phyloP scores from a whole-genome alignment of 2,113 vertebrate genomes.

The Catharus minimus region DNA sequence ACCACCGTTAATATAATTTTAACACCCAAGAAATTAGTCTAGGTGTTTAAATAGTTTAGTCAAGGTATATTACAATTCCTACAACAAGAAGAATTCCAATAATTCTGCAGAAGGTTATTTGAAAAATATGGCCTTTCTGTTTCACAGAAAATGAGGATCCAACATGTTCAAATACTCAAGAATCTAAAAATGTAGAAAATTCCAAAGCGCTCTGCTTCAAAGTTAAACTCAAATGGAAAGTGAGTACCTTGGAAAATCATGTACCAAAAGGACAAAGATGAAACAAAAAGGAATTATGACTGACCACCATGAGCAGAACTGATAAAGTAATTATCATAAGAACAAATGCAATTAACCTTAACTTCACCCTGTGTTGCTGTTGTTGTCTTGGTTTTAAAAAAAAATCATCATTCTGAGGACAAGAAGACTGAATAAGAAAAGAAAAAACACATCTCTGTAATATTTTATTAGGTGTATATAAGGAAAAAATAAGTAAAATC shows the following conservation, averaged over 20 bases:
- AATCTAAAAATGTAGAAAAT: background rate
- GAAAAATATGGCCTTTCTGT: background rate
- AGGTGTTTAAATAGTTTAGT: background rate
- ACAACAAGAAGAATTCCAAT: background rate
- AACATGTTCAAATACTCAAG: background rate
- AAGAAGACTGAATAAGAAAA: background rate
- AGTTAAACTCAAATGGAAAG: background rate
- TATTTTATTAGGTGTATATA: background rate
- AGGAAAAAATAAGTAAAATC: background rate
- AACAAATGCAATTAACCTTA: slow-evolving; percentile 13
- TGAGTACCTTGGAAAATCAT: background rate
- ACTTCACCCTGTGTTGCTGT: background rate
- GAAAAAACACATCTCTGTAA: background rate
- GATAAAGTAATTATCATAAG: background rate
- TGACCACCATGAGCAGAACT: background rate
- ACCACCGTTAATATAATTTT: background rate
- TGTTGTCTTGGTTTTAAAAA: background rate
- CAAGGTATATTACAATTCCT: background rate
- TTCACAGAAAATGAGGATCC: background rate
- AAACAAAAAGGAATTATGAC: background rate
- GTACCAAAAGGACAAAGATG: background rate
- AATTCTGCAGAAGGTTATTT: background rate
- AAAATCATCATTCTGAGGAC: background rate
- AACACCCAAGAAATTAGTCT: background rate
- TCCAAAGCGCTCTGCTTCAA: background rate